Base-by-base conservation (phyloP, 2,113 vertebrate genomes). In the Neogale vison region DNA sequence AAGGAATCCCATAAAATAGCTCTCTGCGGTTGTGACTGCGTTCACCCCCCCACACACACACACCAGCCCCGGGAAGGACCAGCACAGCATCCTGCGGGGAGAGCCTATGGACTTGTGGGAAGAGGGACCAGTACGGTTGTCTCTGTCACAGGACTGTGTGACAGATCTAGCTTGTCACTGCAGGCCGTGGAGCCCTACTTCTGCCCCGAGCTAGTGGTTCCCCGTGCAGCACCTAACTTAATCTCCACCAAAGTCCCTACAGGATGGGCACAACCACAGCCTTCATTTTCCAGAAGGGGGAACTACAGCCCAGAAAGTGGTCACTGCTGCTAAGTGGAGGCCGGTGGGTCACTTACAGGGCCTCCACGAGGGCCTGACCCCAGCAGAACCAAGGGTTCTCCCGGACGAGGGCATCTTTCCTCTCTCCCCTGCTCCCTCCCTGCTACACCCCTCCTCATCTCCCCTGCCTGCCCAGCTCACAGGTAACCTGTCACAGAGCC, bases 191-290 rank as follows among this genome's bases (percentile, higher is more conserved):
- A n/a, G 13, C 12, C 17, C 50, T 23, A 31, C n/a, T 24, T 47
- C 13, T n/a, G 61, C 52, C n/a, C 3, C 0, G 1, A 72, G 72
- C 39, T 83, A 34, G 24, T 4, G 23, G n/a, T 12, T 69, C 71
- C 0, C 0, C 3, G 6, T 8, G 29, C 0, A 12, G 9, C 4
- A 12, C n/a, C 36, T 55, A 24, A 5, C n/a, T 20, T 26, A 80
- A 9, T 18, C 36, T 47, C 90, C 24, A 45, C 23, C 74, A 2
- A 55, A 45, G 45, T 89, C 55, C 47, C 34, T 24, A 13, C 0
- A 20, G 65, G 55, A 14, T 0, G 14, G 82, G 13, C 23, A 31
- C 20, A 61, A 4, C 34, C 14, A 14, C 77, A 8, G 4, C 10
- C 21, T 57, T 72, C 80, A 26, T 10, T 93, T 85, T 94, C 85